A percentile compares a stretch with the other conserved stretches of the same genome.
Evolutionary conservation across 2,888 invertebrate genomes (phyloP).

Genomic region (Polia nebulosa): DNA sequence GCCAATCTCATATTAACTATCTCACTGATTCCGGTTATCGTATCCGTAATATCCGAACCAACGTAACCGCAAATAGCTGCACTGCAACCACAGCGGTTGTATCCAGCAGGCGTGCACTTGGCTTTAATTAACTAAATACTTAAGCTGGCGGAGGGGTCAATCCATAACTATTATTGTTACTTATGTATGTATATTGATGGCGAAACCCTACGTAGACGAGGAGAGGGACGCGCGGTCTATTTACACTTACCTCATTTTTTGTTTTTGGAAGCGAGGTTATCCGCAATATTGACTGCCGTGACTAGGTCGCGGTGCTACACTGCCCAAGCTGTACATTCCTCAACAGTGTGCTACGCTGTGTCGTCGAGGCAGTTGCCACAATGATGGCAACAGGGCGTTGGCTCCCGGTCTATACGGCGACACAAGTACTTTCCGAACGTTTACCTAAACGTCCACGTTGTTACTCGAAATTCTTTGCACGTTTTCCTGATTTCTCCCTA

Average conservation of each 20-base stretch:
- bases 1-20: conserved; percentile 16
- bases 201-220: neutral
- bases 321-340: too few species aligned
- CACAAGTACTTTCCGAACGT: too few species aligned
- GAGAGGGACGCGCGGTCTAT: neutral
- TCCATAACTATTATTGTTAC: conserved; percentile 3
- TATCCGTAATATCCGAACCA: conserved; percentile 52
- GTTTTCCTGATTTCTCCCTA: too few species aligned
- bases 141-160: conserved; percentile 41
- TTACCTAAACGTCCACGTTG: too few species aligned
- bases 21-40: conserved; percentile 43
- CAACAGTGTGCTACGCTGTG: too few species aligned
- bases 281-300: too few species aligned
- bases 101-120: conserved; percentile 39
- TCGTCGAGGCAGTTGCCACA: too few species aligned
- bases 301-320: too few species aligned
- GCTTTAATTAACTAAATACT: conserved; percentile 66
- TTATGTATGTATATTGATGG: conserved; percentile 8
- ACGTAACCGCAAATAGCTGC: conserved; percentile 54
- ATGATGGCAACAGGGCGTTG: too few species aligned
- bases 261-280: too few species aligned
- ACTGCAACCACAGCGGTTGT: conserved; percentile 48
- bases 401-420: too few species aligned
- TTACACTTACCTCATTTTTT: neutral
- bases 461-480: too few species aligned